Conservation (phyloP, 2,888 invertebrate genomes). For the Spisula subtruncata region DNA sequence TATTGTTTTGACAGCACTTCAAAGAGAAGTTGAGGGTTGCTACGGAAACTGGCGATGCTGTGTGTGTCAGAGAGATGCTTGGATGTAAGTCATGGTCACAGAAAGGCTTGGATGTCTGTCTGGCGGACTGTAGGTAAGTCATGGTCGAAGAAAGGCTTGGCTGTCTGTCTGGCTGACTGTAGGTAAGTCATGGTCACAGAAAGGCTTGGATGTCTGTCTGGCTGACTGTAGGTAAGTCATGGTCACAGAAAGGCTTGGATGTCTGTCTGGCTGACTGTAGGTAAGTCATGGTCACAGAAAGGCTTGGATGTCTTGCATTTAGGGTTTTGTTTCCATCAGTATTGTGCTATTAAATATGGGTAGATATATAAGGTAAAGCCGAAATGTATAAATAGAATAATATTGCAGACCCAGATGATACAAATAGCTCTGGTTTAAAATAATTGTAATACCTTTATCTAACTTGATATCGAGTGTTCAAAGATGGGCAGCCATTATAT, state of each 20-base stretch:
- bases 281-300: too few relatives aligned
- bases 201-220: constrained; percentile 76
- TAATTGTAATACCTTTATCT: too few relatives aligned
- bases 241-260: too few relatives aligned
- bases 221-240: constrained; percentile 77
- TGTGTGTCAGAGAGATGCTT: constrained; percentile 74
- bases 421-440: too few relatives aligned
- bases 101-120: constrained; percentile 75
- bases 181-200: constrained; percentile 70
- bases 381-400: too few relatives aligned
- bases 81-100: constrained; percentile 72
- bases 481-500: too few relatives aligned
- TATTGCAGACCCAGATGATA: too few relatives aligned
- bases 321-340: too few relatives aligned
- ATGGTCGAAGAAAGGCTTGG: constrained; percentile 72
- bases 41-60: constrained; percentile 77
- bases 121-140: constrained; percentile 76
- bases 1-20: constrained; percentile 73
- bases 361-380: too few relatives aligned
- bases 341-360: too few relatives aligned
- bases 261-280: constrained; percentile 76
- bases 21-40: constrained; percentile 77
- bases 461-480: too few relatives aligned
- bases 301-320: too few relatives aligned
- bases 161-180: constrained; percentile 68